A percentile compares a stretch with the other conserved stretches of the same genome.
Conservation (phyloP, 2,113 vertebrate species). For the Thalassoma bifasciatum region DNA sequence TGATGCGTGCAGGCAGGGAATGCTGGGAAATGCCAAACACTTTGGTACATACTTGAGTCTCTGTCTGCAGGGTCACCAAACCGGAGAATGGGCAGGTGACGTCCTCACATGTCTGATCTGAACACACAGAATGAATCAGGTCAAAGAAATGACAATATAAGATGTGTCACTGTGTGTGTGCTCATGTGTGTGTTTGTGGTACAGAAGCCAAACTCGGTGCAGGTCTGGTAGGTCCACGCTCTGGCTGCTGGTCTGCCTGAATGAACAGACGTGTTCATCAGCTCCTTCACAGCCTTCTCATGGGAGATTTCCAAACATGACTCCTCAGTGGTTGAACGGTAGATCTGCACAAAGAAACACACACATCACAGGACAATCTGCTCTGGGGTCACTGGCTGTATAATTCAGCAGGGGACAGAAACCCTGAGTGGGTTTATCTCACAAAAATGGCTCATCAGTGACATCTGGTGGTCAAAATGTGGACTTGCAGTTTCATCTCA, state of each 20-base stretch:
- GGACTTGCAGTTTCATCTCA: neutral
- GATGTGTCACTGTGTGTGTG: neutral
- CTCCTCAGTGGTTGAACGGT: constrained; percentile 60
- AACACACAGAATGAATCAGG: neutral
- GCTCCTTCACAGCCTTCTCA: constrained; percentile 66
- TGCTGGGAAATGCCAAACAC: constrained; percentile 83
- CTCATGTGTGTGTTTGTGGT: constrained; percentile 24
- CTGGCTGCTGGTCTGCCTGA: constrained; percentile 58
- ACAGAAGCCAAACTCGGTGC: constrained; percentile 92
- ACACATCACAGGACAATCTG: neutral
- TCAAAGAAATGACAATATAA: neutral
- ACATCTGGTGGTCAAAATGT: constrained; percentile 56
- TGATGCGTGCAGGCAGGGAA: constrained; percentile 73
- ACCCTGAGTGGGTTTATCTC: neutral
- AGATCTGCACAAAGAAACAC: constrained; percentile 69
- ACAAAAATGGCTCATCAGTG: constrained; percentile 21
- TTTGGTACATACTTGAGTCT: constrained; percentile 78
- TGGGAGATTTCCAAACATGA: constrained; percentile 81
- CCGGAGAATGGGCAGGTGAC: constrained; percentile 84
- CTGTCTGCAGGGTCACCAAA: constrained; percentile 73
- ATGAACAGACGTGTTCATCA: constrained; percentile 71
- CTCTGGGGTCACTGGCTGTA: neutral
- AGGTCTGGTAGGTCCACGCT: constrained; percentile 90
- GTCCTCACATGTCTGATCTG: constrained; percentile 87
- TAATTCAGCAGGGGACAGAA: neutral